phyloP scores from a whole-genome alignment of 1,140 invertebrate genomes.

The Spodoptera frugiperda region DNA sequence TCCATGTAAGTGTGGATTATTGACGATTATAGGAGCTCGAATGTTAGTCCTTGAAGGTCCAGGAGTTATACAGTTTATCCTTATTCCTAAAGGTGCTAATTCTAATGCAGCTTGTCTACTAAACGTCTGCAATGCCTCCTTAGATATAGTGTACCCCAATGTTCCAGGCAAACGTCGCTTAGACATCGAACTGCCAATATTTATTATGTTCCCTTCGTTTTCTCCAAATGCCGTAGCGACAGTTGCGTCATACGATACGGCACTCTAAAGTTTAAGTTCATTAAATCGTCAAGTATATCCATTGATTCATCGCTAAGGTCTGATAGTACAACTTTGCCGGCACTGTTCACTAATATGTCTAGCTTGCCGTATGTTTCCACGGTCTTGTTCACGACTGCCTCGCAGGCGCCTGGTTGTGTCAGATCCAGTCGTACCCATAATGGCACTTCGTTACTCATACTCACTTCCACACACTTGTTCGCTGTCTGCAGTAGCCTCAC shows the following conservation, averaged over 20 bases:
- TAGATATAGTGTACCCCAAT: conserved; percentile 53
- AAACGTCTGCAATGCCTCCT: conserved; percentile 87
- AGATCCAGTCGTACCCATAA: conserved; percentile 86
- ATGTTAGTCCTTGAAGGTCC: conserved; percentile 89
- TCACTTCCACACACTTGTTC: conserved; percentile 86
- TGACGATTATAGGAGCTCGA: conserved; percentile 75
- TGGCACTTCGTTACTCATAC: conserved; percentile 82
- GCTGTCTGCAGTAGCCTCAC: conserved; percentile 88
- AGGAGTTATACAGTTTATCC: conserved; percentile 90
- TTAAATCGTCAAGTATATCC: conserved; percentile 89
- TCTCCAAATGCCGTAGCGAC: conserved; percentile 90
- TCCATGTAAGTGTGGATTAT: conserved; percentile 7
- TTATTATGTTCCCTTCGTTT: conserved; percentile 78
- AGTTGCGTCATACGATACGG: conserved; percentile 91
- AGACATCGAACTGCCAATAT: conserved; percentile 56
- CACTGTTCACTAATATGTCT: conserved; percentile 91
- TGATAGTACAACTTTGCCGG: conserved; percentile 89
- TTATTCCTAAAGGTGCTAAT: conserved; percentile 83
- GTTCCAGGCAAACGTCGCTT: conserved; percentile 55
- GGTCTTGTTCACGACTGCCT: conserved; percentile 87
- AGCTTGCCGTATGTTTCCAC: conserved; percentile 87
- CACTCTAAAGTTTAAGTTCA: conserved; percentile 90
- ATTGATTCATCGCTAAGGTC: conserved; percentile 89
- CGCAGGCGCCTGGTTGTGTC: conserved; percentile 88
- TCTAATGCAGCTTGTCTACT: conserved; percentile 88